Base-by-base conservation (phyloP, 2,888 invertebrate genomes). In the Nemotelus nigrinus region DNA sequence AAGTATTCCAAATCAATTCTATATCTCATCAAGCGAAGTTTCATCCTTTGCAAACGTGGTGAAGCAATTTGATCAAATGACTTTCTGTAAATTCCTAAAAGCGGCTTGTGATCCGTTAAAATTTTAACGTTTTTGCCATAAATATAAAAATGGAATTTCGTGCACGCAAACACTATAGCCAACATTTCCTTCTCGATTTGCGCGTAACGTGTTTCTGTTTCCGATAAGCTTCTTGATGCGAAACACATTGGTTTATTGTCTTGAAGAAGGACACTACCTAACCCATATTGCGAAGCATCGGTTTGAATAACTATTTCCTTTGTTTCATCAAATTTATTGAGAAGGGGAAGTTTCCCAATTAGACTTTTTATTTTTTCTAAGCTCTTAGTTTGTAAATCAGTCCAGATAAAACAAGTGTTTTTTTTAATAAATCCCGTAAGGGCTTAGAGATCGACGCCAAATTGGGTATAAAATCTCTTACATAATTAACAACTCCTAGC, bases 241-340 rank as follows among this genome's bases (percentile, higher is more conserved):
- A 64, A 77, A n/a, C 65, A 70, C 5, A 71, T 63, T 41, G 84
- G 84, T 48, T 81, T 78, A 2, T 81, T 82, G 43, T 83, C 78
- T 78, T 87, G 85, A 10, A 85, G 25, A 10, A 86, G 48, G 64
- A 82, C 84, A 47, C 82, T 83, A 8, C 85, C 85, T 50, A 85
- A 63, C 0, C 81, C 81, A 72, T 55, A 55, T 55, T 55, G 8
- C 8, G 55, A 55, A 8, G 55, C 55, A n/a, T n/a, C 55, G 8
- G 55, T 55, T 55, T 55, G 8, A 10, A 55, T 55, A 55, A n/a
- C n/a, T 8, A 55, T 55, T 55, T 6, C 10, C n/a, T 63, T 25
- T 8, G 8, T 55, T 10, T 10, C 55, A 55, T 55, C 55, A n/a
- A 55, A 55, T n/a, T 8, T 55, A 10, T 55, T 55, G 8, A 55